Base-by-base conservation (phyloP, 2,888 invertebrate species). In the Acholoe squamosa region DNA sequence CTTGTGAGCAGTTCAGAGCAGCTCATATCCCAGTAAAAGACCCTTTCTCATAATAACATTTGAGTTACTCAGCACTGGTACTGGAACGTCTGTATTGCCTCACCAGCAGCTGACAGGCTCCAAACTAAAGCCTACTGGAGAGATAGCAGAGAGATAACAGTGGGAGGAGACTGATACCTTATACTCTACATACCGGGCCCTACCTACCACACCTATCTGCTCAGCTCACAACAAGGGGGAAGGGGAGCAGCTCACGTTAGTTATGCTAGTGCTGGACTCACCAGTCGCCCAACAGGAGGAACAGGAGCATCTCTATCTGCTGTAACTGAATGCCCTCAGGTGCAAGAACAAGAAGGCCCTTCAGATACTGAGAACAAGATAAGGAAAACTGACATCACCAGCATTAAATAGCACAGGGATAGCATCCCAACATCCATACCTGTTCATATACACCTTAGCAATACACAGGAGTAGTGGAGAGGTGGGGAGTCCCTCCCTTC, bases 141-240 rank as follows among this genome's bases (percentile, higher is more conserved):
- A 61, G 61, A 61, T 61, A 61, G 22, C 61, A 61, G 61, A 61
- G 14, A n/a, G 61, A n/a, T 61, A 61, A 61, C 61, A 61, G 61
- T 7, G n/a, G 61, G 61, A 61, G 61, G 61, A 61, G n/a, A 14
- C n/a, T n/a, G 61, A 61, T n/a, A 61, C n/a, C 61, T 19, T 61
- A 19, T 19, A 7, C 22, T 61, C 61, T 61, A 19, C n/a, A 61
- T 61, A n/a, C 61, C 61, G 19, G 7, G 14, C 61, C 14, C n/a
- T n/a, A n/a, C 61, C 61, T 61, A 3, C 43, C 3, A 10, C 43
- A 43, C 43, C 43, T 43, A 43, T 43, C 43, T 43, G 43, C 43
- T 43, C 43, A 43, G n/a, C 43, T 43, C 43, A 43, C 5, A 3
- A 43, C 10, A 3, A 7, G 43, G 43, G 43, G 61, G 5, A 61